A percentile compares a stretch with the other conserved stretches of the same genome.
Evolutionary conservation across 2,797 vertebrate genomes (phyloP).

Genomic region (Setipinna tenuifilis): DNA sequence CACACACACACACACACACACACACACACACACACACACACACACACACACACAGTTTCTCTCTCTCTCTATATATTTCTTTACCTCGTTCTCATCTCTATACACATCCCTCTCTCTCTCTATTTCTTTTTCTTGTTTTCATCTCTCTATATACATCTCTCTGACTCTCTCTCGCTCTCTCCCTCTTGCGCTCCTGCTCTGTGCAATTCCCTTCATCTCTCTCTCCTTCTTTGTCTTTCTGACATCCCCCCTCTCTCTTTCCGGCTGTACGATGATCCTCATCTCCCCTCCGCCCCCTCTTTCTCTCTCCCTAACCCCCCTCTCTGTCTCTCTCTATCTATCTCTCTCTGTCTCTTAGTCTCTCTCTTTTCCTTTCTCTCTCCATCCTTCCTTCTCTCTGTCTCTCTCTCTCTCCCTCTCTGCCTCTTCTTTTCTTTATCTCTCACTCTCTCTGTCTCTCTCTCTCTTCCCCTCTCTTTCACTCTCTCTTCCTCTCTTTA

Average conservation of each 20-base stretch:
- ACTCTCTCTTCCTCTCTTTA: constrained; percentile 48
- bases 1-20: not conserved
- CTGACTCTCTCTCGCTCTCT: no score
- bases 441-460: not conserved
- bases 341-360: no score
- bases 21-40: not conserved
- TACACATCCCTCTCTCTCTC: not conserved
- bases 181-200: no score
- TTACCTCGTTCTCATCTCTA: constrained; percentile 31
- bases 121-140: not conserved
- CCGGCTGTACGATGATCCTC: not conserved
- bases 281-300: no score
- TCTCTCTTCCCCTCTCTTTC: not conserved
- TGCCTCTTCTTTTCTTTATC: not conserved
- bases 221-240: not conserved
- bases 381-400: no score
- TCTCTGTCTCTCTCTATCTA: no score
- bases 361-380: constrained; percentile 39
- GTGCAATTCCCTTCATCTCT: not conserved
- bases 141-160: no score
- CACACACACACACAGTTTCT: not conserved
- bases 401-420: no score
- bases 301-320: no score
- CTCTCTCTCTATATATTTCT: constrained; percentile 24
- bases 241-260: not conserved